Evolutionary conservation across 2,888 invertebrate genomes (phyloP).

Genomic region (Amblyteles armatorius): DNA sequence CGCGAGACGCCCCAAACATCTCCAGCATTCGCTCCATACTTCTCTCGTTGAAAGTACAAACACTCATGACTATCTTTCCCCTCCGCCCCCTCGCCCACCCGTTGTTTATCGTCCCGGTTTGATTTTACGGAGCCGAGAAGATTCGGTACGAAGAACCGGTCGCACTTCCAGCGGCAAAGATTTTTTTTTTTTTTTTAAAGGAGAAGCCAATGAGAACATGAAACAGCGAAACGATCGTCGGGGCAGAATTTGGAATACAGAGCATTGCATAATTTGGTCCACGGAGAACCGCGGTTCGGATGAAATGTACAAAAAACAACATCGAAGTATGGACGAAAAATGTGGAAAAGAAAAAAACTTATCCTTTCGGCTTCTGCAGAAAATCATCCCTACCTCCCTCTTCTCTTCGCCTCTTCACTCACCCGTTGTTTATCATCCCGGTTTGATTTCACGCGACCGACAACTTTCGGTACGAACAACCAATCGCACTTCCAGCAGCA

Average conservation of each 20-base stretch:
- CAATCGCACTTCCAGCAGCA: too few species aligned
- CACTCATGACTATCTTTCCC: constrained; percentile 50
- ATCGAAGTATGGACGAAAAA: background rate
- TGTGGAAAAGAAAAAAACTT: background rate
- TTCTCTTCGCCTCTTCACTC: background rate
- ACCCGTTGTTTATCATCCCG: constrained; percentile 72
- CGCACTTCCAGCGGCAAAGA: too few species aligned
- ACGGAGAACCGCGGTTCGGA: background rate
- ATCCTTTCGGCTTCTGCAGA: too few species aligned
- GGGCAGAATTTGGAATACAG: too few species aligned
- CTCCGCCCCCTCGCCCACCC: constrained; percentile 13
- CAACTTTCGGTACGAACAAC: too few species aligned
- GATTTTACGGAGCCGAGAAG: background rate
- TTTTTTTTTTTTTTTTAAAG: background rate
- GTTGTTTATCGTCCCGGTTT: constrained; percentile 72
- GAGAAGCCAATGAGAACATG: background rate
- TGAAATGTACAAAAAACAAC: background rate
- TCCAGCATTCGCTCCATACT: constrained; percentile 74
- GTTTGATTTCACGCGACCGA: too few species aligned
- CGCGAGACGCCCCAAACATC: constrained; percentile 78
- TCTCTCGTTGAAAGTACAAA: constrained; percentile 74
- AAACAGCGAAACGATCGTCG: background rate
- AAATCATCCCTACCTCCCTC: background rate
- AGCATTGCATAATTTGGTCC: too few species aligned
- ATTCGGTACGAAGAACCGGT: too few species aligned